These are phyloP conservation scores for Cecropterus lyciades DNA, from an alignment of 1,140 invertebrate species.

Conservation along the genomic window DNA sequence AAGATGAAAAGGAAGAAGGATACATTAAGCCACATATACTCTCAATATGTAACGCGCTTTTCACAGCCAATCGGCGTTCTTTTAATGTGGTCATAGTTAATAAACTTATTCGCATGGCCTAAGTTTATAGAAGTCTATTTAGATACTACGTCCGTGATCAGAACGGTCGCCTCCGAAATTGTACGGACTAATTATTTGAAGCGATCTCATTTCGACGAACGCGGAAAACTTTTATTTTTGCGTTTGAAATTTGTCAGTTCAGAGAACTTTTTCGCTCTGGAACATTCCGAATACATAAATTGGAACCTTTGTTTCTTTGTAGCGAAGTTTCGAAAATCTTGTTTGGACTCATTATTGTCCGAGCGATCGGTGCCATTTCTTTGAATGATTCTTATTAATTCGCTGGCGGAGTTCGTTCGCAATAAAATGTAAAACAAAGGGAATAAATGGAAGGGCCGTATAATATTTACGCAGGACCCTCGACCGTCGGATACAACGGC, in stretches of 20 bases:
- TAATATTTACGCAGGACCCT: slow-evolving; percentile 67
- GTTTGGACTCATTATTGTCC: slow-evolving; percentile 57
- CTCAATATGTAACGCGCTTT: too few species aligned
- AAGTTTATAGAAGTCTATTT: too few species aligned
- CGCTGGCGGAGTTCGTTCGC: slow-evolving; percentile 47
- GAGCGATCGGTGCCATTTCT: slow-evolving; percentile 42
- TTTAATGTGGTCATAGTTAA: too few species aligned
- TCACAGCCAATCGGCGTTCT: too few species aligned
- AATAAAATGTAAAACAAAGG: slow-evolving; percentile 77
- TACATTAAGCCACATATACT: too few species aligned
- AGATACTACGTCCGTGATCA: slow-evolving; percentile 23
- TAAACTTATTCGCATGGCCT: too few species aligned
- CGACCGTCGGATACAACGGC: slow-evolving; percentile 63
- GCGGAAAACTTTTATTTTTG: slow-evolving; percentile 55
- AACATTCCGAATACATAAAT: slow-evolving; percentile 62
- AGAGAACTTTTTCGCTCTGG: slow-evolving; percentile 55
- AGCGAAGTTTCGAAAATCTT: slow-evolving; percentile 63
- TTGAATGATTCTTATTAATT: slow-evolving; percentile 50
- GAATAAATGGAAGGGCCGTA: slow-evolving; percentile 68
- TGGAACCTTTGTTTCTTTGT: slow-evolving; percentile 62
- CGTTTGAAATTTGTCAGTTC: slow-evolving; percentile 72
- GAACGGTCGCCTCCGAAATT: slow-evolving; percentile 46
- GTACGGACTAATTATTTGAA: slow-evolving; percentile 62
- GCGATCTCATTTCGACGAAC: slow-evolving; percentile 48
- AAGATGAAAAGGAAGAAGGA: too few species aligned